Evolutionary conservation across 2,797 vertebrate genomes (phyloP), one percentile per base, ranked within the genome.

Genomic region (Oreochromis grahami): DNA sequence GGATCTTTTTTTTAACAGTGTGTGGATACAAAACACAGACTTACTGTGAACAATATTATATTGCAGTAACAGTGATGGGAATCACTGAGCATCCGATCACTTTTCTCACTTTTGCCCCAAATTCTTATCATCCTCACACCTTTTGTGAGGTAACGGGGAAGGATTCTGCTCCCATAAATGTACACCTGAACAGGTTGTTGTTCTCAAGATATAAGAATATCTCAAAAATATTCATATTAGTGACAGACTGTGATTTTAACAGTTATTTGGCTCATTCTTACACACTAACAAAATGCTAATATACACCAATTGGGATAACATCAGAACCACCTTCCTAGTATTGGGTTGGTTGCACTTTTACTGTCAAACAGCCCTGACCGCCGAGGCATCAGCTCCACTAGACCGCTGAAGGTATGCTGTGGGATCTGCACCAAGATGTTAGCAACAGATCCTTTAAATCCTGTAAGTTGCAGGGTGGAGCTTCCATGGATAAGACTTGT

Each of bases 41-140:
- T 19, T 19, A 19, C 56, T 63, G 6, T 5, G 34, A 65, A 10
- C 1, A 38, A 65, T 58, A 58, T 36, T 36, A 63, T 36, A 36
- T 12, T 63, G 6, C 17, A 36, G 17, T 36, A 36, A 36, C n/a
- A 65, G 0, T 14, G 12, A 38, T 0, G 36, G 12, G 36, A 65
- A 65, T 68, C 36, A 68, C n/a, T 41, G 36, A 14, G 36, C 3
- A 38, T 21, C 34, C 11, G 21, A 3, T 65, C 60, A 13, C 34
- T 38, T n/a, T 38, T 38, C 19, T 36, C 17, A 6, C 32, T 7
- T 63, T 63, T 36, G 17, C 58, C 17, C 10, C 58, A 36, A 63
- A 63, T 63, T 65, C 1, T 0, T 38, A 38, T 38, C 11, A 38
- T 38, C 60, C 19, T 38, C 60, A 65, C 19, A 65, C 34, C 34